Conservation (phyloP, 1,140 invertebrate genomes). For the Sitobion miscanthi region DNA sequence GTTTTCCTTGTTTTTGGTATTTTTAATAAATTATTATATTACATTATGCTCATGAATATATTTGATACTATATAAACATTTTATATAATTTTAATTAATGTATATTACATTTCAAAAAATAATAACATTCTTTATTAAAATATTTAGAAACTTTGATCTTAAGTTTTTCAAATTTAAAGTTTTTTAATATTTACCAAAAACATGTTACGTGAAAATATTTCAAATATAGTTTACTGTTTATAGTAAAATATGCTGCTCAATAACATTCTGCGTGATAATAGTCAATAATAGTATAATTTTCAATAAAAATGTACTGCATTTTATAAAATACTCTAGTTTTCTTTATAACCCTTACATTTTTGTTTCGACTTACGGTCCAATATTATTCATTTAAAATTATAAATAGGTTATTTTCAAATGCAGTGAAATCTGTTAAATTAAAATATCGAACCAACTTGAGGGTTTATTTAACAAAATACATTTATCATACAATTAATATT, state of each 20-base stretch:
- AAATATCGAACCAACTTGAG: not conserved
- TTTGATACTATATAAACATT: not conserved
- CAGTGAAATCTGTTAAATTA: not conserved
- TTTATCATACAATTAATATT: not conserved
- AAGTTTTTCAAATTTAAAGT: not conserved
- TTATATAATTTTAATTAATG: not conserved
- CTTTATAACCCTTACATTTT: not conserved
- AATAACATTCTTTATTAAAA: not conserved
- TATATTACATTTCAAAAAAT: not conserved
- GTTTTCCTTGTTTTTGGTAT: not conserved
- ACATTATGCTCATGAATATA: not conserved
- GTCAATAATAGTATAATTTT: not conserved
- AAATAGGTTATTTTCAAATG: not conserved
- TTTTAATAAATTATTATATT: not conserved
- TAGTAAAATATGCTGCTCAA: not conserved
- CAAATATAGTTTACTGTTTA: not conserved
- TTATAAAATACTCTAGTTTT: not conserved
- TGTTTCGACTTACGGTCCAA: no score
- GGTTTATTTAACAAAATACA: not conserved
- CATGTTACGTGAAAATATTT: not conserved
- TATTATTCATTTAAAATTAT: no score
- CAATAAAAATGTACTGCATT: not conserved
- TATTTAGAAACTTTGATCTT: not conserved
- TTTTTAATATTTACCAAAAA: not conserved
- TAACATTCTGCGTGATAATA: not conserved